Percentiles rank a stretch among this genome's conserved stretches.
These are phyloP conservation scores for Epirrhoe alternata DNA, from an alignment of 2,888 invertebrate genomes.

Conservation along the genomic window DNA sequence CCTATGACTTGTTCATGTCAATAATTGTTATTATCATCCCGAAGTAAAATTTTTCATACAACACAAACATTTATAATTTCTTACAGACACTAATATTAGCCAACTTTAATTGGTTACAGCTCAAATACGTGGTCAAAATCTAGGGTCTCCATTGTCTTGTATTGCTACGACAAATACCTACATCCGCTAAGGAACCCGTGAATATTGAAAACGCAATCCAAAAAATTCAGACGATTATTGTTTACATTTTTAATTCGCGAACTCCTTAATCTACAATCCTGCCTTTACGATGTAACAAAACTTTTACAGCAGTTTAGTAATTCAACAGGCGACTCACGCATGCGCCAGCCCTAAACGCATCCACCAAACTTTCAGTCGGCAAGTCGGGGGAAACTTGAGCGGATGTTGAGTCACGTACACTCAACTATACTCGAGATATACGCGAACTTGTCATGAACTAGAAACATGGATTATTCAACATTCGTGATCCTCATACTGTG, in stretches of 20 bases:
- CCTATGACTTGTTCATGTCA: too few species aligned
- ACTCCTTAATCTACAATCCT: conserved; percentile 7
- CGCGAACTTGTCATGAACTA: conserved; percentile 45
- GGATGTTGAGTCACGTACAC: conserved; percentile 41
- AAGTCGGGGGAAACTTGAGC: conserved; percentile 43
- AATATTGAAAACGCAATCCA: neutral
- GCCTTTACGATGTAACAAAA: conserved; percentile 22
- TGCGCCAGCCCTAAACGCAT: conserved; percentile 53
- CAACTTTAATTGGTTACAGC: too few species aligned
- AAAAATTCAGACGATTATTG: neutral
- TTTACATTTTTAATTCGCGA: conserved; percentile 1
- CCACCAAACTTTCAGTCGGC: conserved; percentile 57
- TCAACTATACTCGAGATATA: conserved; percentile 33
- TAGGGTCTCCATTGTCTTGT: too few species aligned
- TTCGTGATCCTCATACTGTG: conserved; percentile 70
- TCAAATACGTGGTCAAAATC: too few species aligned
- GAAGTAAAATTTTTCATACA: too few species aligned
- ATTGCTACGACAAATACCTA: neutral
- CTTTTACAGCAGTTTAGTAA: conserved; percentile 39
- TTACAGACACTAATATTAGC: too few species aligned
- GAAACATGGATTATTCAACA: conserved; percentile 67
- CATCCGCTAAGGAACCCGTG: neutral
- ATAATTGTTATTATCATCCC: too few species aligned
- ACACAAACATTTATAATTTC: too few species aligned
- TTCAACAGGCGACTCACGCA: conserved; percentile 63